These are phyloP conservation scores for Pollicipes pollicipes DNA, from an alignment of 1,140 invertebrate genomes.

Conservation along the genomic window DNA sequence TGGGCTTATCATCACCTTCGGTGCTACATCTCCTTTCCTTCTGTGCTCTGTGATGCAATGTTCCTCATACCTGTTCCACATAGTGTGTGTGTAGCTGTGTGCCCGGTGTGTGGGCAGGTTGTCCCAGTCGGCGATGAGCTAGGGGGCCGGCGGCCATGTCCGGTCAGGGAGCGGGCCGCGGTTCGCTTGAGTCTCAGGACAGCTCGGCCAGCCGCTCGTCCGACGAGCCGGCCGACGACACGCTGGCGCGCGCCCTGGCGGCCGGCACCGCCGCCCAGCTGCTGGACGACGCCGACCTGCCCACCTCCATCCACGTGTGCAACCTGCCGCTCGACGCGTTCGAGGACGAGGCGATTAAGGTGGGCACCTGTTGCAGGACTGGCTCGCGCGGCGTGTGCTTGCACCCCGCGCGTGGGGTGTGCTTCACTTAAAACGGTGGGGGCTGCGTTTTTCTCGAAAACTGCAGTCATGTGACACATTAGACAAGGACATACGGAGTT, in stretches of 20 bases:
- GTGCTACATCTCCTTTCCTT: no score
- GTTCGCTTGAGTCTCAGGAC: background rate
- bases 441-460: conserved; percentile 7
- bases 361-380: no score
- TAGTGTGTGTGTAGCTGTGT: no score
- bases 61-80: no score
- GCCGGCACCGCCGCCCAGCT: conserved; percentile 3
- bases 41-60: no score
- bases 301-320: conserved; percentile 73
- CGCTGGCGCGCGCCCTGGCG: conserved; percentile 3
- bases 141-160: no score
- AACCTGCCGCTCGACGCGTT: conserved; percentile 67
- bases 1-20: no score
- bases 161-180: no score
- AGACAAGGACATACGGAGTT: conserved; percentile 7
- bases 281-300: conserved; percentile 37
- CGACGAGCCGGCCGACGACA: background rate
- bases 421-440: background rate
- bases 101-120: no score
- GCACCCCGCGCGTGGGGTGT: background rate
- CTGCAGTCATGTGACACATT: conserved; percentile 13
- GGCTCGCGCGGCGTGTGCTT: no score
- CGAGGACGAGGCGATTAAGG: conserved; percentile 43
- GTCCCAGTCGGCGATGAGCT: no score
- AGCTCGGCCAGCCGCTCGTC: background rate